Base-by-base conservation (phyloP, 2,113 vertebrate species). In the Anser brachyrhynchus region DNA sequence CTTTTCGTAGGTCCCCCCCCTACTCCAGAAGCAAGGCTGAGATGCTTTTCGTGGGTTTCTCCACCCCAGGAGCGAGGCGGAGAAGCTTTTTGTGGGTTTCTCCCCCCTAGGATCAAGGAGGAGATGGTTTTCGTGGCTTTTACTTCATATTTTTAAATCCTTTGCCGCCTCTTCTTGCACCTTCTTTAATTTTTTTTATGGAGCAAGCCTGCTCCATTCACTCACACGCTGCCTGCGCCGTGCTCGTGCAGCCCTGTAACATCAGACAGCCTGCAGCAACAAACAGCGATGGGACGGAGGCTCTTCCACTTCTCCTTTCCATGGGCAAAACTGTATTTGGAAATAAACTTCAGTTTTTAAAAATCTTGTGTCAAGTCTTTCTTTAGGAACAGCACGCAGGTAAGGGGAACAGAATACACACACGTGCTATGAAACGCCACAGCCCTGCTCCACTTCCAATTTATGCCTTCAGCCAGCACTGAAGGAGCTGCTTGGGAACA, bases 141-240 rank as follows among this genome's bases (percentile, higher is more conserved):
- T 49, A 49, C 21, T 49, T 49, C 46, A 6, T 11, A 49, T 49
- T 11, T 49, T 49, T 49, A 21, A 49, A 16, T 29, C 49, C 8
- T 10, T 29, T 31, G 21, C 19, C 54, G 4, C 69, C 51, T 25
- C 25, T 17, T n/a, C n/a, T 51, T 51, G 46, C 22, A 49, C 46
- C 20, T 49, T 49, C 46, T 49, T 49, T 49, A 49, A 10, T 20
- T 49, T 49, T 22, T 49, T 49, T 49, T 49, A 20, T 20, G 20
- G 28, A 52, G 37, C 33, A 1, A 3, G 67, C 44, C 62, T 82
- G 9, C 4, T 71, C 6, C 67, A 39, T 54, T 72, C 44, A 3
- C 67, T 49, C 29, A 3, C 20, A 23, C 22, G 7, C 13, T 3
- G 58, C 74, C 74, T 0, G 0, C 31, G n/a, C 58, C 3, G 2